These are phyloP conservation scores for Dendropsophus ebraccatus DNA, from an alignment of 2,113 vertebrate genomes.

Conservation along the genomic window DNA sequence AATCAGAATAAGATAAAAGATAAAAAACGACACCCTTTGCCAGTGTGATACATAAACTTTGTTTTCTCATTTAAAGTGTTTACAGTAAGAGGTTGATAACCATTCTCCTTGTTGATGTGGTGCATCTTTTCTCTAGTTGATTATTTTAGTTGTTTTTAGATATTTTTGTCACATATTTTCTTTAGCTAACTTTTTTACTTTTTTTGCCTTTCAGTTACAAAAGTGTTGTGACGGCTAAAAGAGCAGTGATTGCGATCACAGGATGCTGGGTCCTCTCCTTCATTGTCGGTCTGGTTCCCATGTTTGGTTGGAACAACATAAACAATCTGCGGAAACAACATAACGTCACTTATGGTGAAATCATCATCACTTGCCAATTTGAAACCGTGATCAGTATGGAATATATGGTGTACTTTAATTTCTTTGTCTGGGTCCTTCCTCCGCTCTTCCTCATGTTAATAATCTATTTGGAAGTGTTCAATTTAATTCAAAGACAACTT, in stretches of 20 bases:
- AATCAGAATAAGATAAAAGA: too few species aligned
- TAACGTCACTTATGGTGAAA: constrained; percentile 66
- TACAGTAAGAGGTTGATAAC: too few species aligned
- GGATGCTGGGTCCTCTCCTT: constrained; percentile 90
- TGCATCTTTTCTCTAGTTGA: not conserved
- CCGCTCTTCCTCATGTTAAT: constrained; percentile 90
- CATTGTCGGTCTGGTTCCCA: constrained; percentile 87
- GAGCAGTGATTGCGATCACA: constrained; percentile 83
- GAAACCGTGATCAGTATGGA: constrained; percentile 97
- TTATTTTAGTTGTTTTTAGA: not conserved
- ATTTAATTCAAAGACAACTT: constrained; percentile 94
- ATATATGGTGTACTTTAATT: constrained; percentile 99
- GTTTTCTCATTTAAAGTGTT: too few species aligned
- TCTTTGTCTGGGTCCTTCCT: constrained; percentile 92
- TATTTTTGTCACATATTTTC: not conserved
- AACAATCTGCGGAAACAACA: constrained; percentile 64
- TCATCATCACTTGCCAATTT: constrained; percentile 82
- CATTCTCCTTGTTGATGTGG: too few species aligned
- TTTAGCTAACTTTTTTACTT: not conserved
- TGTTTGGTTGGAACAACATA: constrained; percentile 95
- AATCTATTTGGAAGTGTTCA: constrained; percentile 95
- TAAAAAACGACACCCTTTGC: too few species aligned
- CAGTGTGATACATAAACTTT: too few species aligned
- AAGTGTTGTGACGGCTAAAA: constrained; percentile 83
- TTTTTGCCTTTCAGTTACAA: constrained; percentile 82